A percentile compares a stretch with the other conserved stretches of the same genome.
These are phyloP conservation scores for Lepidocolaptes lacrymiger DNA, from an alignment of 2,797 vertebrate genomes.

Conservation along the genomic window DNA sequence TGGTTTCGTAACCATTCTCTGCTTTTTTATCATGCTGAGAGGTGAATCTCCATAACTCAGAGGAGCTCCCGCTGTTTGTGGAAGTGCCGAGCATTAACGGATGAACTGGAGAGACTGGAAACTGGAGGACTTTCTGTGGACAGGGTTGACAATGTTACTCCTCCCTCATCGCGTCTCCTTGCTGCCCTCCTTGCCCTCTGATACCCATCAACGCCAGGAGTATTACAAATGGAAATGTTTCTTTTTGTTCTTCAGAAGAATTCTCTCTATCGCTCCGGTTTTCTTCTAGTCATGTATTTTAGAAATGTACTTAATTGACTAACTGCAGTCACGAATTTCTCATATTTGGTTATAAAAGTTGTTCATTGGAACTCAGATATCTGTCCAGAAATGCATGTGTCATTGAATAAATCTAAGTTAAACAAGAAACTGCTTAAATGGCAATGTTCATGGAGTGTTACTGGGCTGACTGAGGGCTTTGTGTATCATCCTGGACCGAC, in stretches of 20 bases:
- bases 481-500: background rate
- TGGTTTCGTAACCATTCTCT: constrained; percentile 14
- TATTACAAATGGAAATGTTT: constrained; percentile 53
- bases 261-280: constrained; percentile 61
- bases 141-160: constrained; percentile 36
- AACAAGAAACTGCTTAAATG: constrained; percentile 57
- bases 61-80: background rate
- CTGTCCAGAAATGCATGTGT: constrained; percentile 79
- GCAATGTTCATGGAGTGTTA: constrained; percentile 13
- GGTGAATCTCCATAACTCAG: background rate
- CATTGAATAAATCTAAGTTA: constrained; percentile 79
- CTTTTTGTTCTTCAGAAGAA: constrained; percentile 61
- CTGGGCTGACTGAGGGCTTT: background rate
- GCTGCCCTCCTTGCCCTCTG: constrained; percentile 39
- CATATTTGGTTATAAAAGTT: constrained; percentile 67
- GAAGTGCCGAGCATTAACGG: background rate
- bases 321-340: constrained; percentile 47
- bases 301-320: constrained; percentile 54
- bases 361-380: constrained; percentile 61
- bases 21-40: constrained; percentile 13
- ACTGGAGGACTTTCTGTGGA: constrained; percentile 29
- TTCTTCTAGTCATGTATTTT: constrained; percentile 72
- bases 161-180: background rate
- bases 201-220: constrained; percentile 51
- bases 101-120: constrained; percentile 33